Evolutionary conservation across 1,140 invertebrate genomes (phyloP), one percentile per base, ranked within the genome.

Genomic region (Lanistes nyassanus): DNA sequence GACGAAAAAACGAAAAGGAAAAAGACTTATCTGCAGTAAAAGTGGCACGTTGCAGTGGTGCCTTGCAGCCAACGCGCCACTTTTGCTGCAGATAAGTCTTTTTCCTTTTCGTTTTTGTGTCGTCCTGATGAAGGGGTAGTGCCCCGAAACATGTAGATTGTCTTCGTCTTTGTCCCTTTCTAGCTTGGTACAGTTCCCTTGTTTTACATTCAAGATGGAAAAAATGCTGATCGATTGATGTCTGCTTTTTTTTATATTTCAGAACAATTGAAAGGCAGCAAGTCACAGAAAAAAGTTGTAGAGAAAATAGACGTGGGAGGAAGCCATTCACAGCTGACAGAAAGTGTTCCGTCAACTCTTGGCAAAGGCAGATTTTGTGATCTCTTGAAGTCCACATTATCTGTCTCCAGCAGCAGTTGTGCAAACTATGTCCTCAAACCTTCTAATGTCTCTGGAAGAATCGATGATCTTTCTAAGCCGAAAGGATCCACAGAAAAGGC

Each of bases 251-350:
- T 67, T 42, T 42, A 5, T 72, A 9, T 37, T 72, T 21, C 55
- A 72, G 70, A 72, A 53, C 58, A 62, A 21, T 19, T 62, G 23
- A 72, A 72, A 37, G 26, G 34, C 7, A 53, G 26, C 6, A 72
- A 60, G 23, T 3, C 21, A 4, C 70, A 72, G n/a, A 72, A 42
- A n/a, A 19, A 36, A 62, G 56, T 72, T 3, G 56, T 62, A 37
- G 70, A 72, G 56, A 72, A 60, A 23, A 72, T 72, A 29, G 55
- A 72, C 55, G 34, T 60, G 55, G 70, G 70, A 42, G 70, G 60
- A 34, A 31, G 2, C 6, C 70, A 62, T 31, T 23, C 42, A 11
- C 70, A 72, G 37, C 11, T 16, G 4, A 4, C 5, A n/a, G 70
- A 60, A 23, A 55, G 6, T 21, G 21, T 36, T 29, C 42, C 47